Percentiles rank a stretch among this genome's conserved stretches.
These are phyloP conservation scores for Molossus alvarezi DNA, from an alignment of 2,797 vertebrate genomes.

Conservation along the genomic window DNA sequence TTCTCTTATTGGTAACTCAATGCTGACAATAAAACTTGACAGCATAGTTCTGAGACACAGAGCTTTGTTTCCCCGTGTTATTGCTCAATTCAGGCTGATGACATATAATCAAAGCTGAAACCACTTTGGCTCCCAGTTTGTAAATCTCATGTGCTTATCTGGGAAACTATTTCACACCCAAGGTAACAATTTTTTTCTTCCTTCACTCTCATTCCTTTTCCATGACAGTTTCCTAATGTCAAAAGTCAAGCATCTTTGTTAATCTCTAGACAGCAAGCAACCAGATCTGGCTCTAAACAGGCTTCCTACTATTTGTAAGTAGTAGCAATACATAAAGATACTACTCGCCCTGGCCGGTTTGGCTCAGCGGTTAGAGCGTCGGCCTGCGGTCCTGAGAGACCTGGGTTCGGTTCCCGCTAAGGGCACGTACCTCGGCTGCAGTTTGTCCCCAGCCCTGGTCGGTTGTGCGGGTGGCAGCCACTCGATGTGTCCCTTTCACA, in stretches of 20 bases:
- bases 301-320: neutral
- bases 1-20: slow-evolving; percentile 2
- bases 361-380: too few relatives aligned
- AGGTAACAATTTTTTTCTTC: slow-evolving; percentile 32
- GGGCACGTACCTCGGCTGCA: too few relatives aligned
- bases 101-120: slow-evolving; percentile 23
- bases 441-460: too few relatives aligned
- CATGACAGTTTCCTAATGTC: neutral
- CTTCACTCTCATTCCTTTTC: slow-evolving; percentile 60
- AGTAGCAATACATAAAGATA: slow-evolving; percentile 36
- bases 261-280: slow-evolving; percentile 23
- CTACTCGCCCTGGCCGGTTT: too few relatives aligned
- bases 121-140: neutral
- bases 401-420: too few relatives aligned
- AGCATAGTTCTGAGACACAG: neutral
- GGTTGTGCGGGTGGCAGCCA: too few relatives aligned
- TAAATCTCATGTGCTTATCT: slow-evolving; percentile 47
- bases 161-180: slow-evolving; percentile 61
- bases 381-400: too few relatives aligned
- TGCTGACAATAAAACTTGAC: neutral
- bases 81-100: neutral
- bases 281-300: slow-evolving; percentile 21
- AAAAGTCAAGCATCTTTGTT: slow-evolving; percentile 56
- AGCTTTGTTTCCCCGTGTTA: neutral
- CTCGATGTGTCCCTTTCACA: too few relatives aligned